Evolutionary conservation across 2,797 vertebrate genomes (phyloP).

Genomic region (Discoglossus pictus): DNA sequence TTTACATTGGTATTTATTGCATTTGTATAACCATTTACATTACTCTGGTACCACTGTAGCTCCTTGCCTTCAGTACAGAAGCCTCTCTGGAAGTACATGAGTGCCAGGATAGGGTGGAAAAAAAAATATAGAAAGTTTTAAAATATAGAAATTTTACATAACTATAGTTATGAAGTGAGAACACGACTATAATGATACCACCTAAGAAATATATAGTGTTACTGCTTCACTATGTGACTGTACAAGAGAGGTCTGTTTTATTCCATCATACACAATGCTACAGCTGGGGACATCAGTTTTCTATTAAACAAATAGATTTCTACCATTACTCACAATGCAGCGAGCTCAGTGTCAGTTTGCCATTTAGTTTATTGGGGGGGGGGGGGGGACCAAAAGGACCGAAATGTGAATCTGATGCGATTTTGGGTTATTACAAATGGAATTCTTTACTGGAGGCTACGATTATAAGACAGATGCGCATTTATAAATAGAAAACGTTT

Average conservation of each 20-base stretch:
- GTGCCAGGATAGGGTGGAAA: no score
- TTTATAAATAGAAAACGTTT: no score
- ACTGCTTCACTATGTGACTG: not conserved
- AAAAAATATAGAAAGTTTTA: no score
- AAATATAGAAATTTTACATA: no score
- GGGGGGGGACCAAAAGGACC: conserved; percentile 4
- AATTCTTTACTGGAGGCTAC: not conserved
- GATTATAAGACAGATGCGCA: conserved; percentile 8
- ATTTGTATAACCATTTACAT: no score
- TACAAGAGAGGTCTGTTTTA: conserved; percentile 7
- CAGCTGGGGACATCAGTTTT: conserved; percentile 15
- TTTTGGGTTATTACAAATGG: conserved; percentile 15
- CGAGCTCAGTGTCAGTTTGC: not conserved
- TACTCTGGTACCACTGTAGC: no score
- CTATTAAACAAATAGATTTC: conserved; percentile 29
- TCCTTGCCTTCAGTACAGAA: no score
- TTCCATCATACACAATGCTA: not conserved
- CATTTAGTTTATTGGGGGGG: conserved; percentile 2
- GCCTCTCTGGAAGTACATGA: no score
- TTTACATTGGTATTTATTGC: no score
- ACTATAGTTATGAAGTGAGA: no score
- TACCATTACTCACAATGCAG: conserved; percentile 17
- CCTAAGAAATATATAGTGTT: not conserved
- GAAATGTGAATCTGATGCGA: conserved; percentile 22
- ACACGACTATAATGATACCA: no score